phyloP scores from a whole-genome alignment of 2,888 invertebrate species.

The Pollenia angustigena region DNA sequence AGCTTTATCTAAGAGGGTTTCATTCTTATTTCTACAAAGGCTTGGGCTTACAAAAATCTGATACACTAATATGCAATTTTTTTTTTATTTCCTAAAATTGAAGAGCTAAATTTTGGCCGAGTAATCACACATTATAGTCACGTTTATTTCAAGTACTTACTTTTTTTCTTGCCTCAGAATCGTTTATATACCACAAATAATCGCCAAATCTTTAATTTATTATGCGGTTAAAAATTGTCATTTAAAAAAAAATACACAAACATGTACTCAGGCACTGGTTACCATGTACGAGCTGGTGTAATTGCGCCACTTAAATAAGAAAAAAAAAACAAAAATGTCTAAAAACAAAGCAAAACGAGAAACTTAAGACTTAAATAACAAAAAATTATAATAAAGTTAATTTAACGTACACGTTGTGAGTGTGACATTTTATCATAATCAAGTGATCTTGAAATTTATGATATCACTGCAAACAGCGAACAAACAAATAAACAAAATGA shows the following conservation, averaged over 20 bases:
- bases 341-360: neutral
- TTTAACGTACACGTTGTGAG: conserved; percentile 5
- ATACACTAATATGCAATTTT: no score
- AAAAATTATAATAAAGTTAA: conserved; percentile 6
- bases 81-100: no score
- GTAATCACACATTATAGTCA: no score
- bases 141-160: no score
- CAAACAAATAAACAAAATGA: neutral
- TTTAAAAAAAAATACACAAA: neutral
- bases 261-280: neutral
- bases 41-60: no score
- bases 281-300: conserved; percentile 33
- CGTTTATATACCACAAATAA: conserved; percentile 21
- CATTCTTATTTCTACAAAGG: no score
- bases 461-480: conserved; percentile 18
- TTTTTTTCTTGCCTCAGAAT: neutral
- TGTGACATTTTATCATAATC: conserved; percentile 49
- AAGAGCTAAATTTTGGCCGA: no score
- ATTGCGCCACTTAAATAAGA: conserved; percentile 40
- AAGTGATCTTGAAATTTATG: conserved; percentile 61
- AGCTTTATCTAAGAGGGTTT: no score
- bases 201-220: neutral
- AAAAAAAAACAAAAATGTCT: neutral
- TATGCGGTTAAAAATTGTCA: conserved; percentile 5
- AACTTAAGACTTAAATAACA: neutral